A percentile compares a stretch with the other conserved stretches of the same genome.
phyloP scores from a whole-genome alignment of 1,140 invertebrate species.

The Lanistes nyassanus region DNA sequence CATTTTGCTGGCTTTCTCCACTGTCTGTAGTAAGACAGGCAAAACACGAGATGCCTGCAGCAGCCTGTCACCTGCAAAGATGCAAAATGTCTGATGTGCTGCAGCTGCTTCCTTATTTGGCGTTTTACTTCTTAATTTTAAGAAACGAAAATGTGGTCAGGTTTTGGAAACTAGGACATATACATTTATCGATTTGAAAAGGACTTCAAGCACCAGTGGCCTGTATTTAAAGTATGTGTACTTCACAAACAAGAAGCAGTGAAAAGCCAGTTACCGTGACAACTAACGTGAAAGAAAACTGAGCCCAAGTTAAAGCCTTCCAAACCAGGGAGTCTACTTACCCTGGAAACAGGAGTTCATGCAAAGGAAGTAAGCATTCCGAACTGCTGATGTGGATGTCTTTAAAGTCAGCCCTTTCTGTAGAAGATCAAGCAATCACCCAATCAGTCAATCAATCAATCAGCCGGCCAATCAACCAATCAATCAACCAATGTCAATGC shows the following conservation, averaged over 20 bases:
- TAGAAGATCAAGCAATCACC: conserved; percentile 10
- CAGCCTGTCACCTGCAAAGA: conserved; percentile 67
- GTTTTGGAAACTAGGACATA: too few relatives aligned
- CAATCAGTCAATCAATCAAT: background rate
- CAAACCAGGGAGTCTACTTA: conserved; percentile 43
- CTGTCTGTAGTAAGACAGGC: conserved; percentile 74
- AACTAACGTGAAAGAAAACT: too few relatives aligned
- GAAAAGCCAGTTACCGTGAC: too few relatives aligned
- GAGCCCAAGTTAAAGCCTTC: too few relatives aligned
- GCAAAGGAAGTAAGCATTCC: conserved; percentile 82
- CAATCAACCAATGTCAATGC: background rate
- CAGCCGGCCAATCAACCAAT: too few relatives aligned
- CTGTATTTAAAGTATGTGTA: too few relatives aligned
- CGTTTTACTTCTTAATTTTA: too few relatives aligned
- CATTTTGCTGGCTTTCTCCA: conserved; percentile 79
- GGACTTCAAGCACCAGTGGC: too few relatives aligned
- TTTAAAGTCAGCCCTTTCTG: conserved; percentile 83
- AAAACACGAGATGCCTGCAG: conserved; percentile 69
- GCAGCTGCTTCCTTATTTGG: too few relatives aligned
- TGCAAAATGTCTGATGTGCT: background rate
- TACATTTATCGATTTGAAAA: too few relatives aligned
- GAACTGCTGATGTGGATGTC: conserved; percentile 80
- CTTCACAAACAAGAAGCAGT: too few relatives aligned
- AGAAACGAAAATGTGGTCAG: too few relatives aligned
- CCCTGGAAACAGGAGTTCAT: conserved; percentile 73